Percentiles rank a stretch among this genome's conserved stretches.
phyloP scores from a whole-genome alignment of 2,888 invertebrate genomes.

The Argyresthia goedartella region DNA sequence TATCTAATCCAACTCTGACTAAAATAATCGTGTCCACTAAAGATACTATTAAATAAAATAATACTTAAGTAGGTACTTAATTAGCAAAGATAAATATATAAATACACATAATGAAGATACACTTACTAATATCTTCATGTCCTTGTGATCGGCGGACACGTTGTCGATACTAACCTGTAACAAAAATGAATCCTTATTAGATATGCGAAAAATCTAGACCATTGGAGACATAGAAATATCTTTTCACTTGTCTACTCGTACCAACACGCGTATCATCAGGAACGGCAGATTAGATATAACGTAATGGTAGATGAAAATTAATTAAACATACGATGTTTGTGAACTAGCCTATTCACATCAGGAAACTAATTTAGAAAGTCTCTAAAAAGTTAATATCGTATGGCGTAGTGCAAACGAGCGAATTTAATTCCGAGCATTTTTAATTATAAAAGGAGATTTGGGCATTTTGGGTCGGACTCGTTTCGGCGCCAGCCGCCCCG shows the following conservation, averaged over 20 bases:
- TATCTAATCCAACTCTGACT: too few relatives aligned
- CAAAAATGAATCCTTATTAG: constrained; percentile 13
- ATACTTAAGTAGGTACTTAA: too few relatives aligned
- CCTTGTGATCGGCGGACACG: constrained; percentile 63
- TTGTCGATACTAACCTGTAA: constrained; percentile 68
- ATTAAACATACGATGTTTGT: not conserved
- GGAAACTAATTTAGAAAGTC: constrained; percentile 62
- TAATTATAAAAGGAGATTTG: constrained; percentile 65
- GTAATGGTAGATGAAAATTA: constrained; percentile 1
- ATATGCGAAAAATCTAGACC: not conserved
- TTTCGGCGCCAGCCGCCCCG: constrained; percentile 45
- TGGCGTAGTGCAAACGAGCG: constrained; percentile 57
- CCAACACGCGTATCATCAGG: too few relatives aligned
- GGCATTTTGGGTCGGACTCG: constrained; percentile 48
- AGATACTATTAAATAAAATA: too few relatives aligned
- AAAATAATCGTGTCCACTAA: too few relatives aligned
- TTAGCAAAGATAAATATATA: too few relatives aligned
- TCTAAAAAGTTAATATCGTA: constrained; percentile 66
- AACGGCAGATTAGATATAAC: too few relatives aligned
- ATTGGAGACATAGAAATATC: too few relatives aligned
- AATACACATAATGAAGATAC: constrained; percentile 38
- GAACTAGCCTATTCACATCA: constrained; percentile 15
- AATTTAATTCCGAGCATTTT: constrained; percentile 71
- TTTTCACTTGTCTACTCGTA: too few relatives aligned
- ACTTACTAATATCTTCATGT: constrained; percentile 71